Evolutionary conservation across 2,797 vertebrate species (phyloP).

Genomic region (Hoplostethus mediterraneus): DNA sequence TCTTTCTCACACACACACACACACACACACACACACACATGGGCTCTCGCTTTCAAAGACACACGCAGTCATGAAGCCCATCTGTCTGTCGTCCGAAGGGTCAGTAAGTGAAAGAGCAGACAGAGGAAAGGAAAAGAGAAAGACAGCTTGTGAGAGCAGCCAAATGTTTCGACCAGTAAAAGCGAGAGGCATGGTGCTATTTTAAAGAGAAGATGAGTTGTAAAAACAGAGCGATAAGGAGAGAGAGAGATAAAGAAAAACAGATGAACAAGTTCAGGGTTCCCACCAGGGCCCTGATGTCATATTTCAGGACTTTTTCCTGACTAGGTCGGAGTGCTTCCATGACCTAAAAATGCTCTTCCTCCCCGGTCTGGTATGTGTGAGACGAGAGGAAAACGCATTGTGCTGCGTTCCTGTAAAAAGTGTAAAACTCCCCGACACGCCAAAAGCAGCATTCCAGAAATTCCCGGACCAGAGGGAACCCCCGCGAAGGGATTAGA

Average conservation of each 20-base stretch:
- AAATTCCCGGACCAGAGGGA: too few relatives aligned
- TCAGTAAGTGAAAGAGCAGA: slow-evolving; percentile 37
- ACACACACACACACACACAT: slow-evolving; percentile 13
- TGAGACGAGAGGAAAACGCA: too few relatives aligned
- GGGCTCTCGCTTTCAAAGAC: not conserved
- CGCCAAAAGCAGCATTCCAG: too few relatives aligned
- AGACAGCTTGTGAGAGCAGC: not conserved
- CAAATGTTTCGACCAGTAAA: not conserved
- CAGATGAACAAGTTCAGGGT: too few relatives aligned
- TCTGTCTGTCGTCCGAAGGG: slow-evolving; percentile 42
- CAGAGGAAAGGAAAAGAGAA: not conserved
- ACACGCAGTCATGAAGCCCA: slow-evolving; percentile 50
- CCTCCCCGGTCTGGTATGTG: too few relatives aligned
- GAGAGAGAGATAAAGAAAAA: not conserved
- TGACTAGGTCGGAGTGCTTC: too few relatives aligned
- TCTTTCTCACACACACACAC: slow-evolving; percentile 8
- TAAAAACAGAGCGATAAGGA: not conserved
- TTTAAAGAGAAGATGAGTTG: not conserved
- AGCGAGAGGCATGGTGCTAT: not conserved
- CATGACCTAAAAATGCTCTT: too few relatives aligned
- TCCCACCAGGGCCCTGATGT: too few relatives aligned
- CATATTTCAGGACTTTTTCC: too few relatives aligned
- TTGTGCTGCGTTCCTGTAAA: too few relatives aligned
- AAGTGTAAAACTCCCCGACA: too few relatives aligned
- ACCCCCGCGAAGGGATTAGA: too few relatives aligned